Base-by-base conservation (phyloP, 2,113 vertebrate species). In the Lutjanus erythropterus region DNA sequence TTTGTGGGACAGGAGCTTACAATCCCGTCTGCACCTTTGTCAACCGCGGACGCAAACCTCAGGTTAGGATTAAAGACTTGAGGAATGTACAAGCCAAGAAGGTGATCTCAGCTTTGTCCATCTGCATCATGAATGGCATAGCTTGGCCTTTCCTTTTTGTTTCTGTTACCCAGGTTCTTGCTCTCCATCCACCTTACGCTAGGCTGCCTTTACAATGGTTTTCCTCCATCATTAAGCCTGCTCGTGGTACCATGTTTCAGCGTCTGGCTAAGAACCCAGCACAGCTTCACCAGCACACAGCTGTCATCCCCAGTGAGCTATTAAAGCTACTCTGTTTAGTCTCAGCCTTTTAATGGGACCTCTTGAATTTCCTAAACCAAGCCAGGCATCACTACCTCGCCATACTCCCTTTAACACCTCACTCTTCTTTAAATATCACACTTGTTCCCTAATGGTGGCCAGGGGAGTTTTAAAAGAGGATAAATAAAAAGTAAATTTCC, bases 1-100 rank as follows among this genome's bases (percentile, higher is more conserved):
- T 98, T 86, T 99, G 98, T 0, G 98, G 98, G 64, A 99, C 97
- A 0, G 98, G 98, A 2, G 98, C 98, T 62, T 99, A 99, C 94
- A 98, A 99, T 86, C 98, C 98, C 5, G 93, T 99, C 91, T 99
- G 98, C 61, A 95, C 97, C 81, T 99, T 97, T 1, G 94, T 99
- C 89, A 98, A 98, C 94, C 96, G 97, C 0, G 97, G 97, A 81
- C 97, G 97, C 87, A 97, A 97, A 61, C 95, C 97, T 65, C 97
- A 99, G 97, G 98, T 99, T 91, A 94, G 95, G 85, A 42, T 65
- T 9, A 29, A 23, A 25, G 33, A 29, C n/a, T 49, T 12, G 9
- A 53, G 15, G 7, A 76, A 25, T 60, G 44, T 27, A 15, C 2
- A n/a, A 47, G 3, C 35, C 1, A 6, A 47, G 50, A 46, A 60